Evolutionary conservation across 2,797 vertebrate species (phyloP).

Genomic region (Mormyrops boulengeri): DNA sequence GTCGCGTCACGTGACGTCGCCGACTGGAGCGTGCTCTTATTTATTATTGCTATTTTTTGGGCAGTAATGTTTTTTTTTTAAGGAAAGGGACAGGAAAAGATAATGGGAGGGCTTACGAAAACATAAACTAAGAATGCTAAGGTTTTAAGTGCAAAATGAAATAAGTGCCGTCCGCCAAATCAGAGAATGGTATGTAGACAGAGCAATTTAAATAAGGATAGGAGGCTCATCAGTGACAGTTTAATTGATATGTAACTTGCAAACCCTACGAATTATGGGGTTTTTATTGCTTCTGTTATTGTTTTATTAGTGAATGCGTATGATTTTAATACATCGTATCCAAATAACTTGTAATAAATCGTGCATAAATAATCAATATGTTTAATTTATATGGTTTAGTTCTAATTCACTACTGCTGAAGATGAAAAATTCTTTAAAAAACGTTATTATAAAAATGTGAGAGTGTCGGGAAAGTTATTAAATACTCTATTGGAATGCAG

Average conservation of each 20-base stretch:
- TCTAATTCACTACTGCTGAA: neutral
- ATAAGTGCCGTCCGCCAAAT: neutral
- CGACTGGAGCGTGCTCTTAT: neutral
- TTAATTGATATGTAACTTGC: constrained; percentile 4
- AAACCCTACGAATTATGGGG: neutral
- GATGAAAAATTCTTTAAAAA: neutral
- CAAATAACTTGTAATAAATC: neutral
- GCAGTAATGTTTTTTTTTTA: neutral
- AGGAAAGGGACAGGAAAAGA: neutral
- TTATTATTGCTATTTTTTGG: neutral
- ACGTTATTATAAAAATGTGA: neutral
- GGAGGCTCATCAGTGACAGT: neutral
- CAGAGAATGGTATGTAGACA: neutral
- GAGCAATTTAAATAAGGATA: neutral
- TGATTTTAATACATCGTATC: neutral
- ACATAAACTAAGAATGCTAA: neutral
- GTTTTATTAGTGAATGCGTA: neutral
- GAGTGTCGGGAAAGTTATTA: neutral
- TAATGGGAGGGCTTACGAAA: constrained; percentile 8
- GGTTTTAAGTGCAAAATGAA: constrained; percentile 11
- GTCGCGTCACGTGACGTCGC: constrained; percentile 21
- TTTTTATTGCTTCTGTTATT: neutral
- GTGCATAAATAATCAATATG: neutral
- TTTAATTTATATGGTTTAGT: neutral
- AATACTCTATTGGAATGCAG: neutral